Evolutionary conservation across 2,797 vertebrate species (phyloP).

Genomic region (Phataginus tetradactyla): DNA sequence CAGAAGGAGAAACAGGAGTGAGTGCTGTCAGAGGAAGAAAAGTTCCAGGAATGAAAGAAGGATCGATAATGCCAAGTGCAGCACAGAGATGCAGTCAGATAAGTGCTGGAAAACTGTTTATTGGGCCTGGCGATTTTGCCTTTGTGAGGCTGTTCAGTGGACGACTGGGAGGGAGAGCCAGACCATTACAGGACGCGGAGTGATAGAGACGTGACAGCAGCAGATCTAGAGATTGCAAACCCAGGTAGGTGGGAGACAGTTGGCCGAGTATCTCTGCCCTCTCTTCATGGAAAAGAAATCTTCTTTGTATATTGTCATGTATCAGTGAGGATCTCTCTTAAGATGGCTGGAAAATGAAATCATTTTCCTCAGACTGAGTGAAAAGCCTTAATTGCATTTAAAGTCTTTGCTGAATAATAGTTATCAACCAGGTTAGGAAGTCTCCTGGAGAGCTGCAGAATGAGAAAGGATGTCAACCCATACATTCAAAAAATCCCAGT

Average conservation of each 20-base stretch:
- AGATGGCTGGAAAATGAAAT: constrained; percentile 14
- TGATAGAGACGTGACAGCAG: neutral
- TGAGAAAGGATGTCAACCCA: neutral
- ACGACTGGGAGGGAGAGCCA: neutral
- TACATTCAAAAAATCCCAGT: neutral
- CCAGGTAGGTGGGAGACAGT: neutral
- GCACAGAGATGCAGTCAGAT: neutral
- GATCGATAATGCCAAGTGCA: neutral
- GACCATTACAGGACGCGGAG: neutral
- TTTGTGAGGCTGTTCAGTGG: neutral
- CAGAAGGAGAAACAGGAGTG: neutral
- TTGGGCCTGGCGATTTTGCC: neutral
- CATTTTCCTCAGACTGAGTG: constrained; percentile 28
- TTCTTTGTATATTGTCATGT: neutral
- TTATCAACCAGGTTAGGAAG: constrained; percentile 32
- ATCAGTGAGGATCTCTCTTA: constrained; percentile 20
- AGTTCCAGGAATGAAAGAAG: constrained; percentile 13
- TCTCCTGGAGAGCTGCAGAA: neutral
- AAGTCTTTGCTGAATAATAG: constrained; percentile 29
- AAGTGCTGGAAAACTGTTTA: neutral
- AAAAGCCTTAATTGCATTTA: constrained; percentile 49
- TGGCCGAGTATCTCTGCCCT: neutral
- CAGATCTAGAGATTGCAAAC: neutral
- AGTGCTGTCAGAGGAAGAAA: constrained; percentile 33
- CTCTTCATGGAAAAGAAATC: neutral